Evolutionary conservation across 2,797 vertebrate species (phyloP).

Genomic region (Notolepis coatsorum): DNA sequence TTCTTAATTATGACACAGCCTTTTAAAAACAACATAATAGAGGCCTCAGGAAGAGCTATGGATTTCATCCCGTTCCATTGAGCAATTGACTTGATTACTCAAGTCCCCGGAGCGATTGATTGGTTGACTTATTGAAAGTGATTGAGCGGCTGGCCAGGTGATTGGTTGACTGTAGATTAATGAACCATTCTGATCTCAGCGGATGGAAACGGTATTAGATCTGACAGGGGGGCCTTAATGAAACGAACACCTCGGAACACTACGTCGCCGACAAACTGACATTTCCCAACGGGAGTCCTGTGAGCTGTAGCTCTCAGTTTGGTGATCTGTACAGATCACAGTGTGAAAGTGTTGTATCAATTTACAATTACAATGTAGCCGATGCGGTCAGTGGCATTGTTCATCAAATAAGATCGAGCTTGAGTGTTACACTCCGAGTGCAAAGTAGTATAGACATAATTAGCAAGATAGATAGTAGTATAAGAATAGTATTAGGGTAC

Average conservation of each 20-base stretch:
- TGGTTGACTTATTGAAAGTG: slow-evolving; percentile 44
- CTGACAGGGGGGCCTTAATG: slow-evolving; percentile 51
- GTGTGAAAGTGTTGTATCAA: slow-evolving; percentile 53
- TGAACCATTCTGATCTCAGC: slow-evolving; percentile 52
- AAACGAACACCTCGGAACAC: slow-evolving; percentile 22
- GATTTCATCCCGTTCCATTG: not conserved
- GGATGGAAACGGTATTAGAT: slow-evolving; percentile 51
- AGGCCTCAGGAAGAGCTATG: not conserved
- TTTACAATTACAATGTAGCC: too few species aligned
- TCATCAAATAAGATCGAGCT: too few species aligned
- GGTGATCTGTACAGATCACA: slow-evolving; percentile 60
- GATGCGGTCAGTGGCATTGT: too few species aligned
- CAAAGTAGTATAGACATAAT: too few species aligned
- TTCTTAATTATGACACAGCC: not conserved
- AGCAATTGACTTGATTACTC: slow-evolving; percentile 5
- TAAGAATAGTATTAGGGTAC: too few species aligned
- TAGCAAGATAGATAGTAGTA: too few species aligned
- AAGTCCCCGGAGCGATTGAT: slow-evolving; percentile 36
- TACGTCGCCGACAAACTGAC: slow-evolving; percentile 46
- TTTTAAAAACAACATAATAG: not conserved
- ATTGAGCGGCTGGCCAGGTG: slow-evolving; percentile 45
- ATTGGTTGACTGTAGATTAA: slow-evolving; percentile 65
- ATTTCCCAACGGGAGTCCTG: slow-evolving; percentile 43
- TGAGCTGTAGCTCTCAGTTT: slow-evolving; percentile 56
- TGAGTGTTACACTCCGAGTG: too few species aligned